Percentiles rank a stretch among this genome's conserved stretches.
Conservation (phyloP, 2,797 vertebrate species). For the Spatula clypeata region DNA sequence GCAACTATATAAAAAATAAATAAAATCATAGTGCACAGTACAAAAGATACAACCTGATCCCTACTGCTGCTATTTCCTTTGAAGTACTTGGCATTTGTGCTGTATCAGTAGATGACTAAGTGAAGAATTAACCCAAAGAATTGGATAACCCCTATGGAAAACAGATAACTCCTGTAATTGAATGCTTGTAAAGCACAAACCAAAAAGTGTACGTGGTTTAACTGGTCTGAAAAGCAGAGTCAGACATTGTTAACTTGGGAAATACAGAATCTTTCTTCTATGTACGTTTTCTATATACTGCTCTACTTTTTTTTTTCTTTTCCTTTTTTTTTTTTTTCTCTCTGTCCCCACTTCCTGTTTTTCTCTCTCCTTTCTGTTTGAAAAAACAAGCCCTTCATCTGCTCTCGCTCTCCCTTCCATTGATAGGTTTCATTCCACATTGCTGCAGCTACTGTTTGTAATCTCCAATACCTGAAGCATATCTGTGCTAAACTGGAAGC, state of each 20-base stretch:
- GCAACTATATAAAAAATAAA: background rate
- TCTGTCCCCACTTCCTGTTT: background rate
- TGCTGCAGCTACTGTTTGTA: background rate
- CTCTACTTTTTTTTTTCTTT: background rate
- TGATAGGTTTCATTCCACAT: background rate
- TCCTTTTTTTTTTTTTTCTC: background rate
- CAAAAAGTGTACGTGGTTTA: background rate
- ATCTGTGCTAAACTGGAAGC: background rate
- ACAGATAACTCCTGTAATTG: background rate
- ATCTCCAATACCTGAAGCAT: background rate
- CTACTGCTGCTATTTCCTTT: background rate
- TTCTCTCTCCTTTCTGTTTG: background rate
- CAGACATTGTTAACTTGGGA: background rate
- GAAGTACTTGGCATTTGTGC: conserved; percentile 23
- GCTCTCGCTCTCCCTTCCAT: accelerated
- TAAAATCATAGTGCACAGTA: background rate
- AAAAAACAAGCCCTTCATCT: background rate
- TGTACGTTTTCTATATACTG: background rate
- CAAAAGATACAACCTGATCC: background rate
- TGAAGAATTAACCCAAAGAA: conserved; percentile 30
- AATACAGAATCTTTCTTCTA: background rate
- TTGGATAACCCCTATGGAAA: background rate
- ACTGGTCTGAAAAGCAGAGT: background rate
- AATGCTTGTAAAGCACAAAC: background rate
- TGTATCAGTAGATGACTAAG: background rate